A percentile compares a stretch with the other conserved stretches of the same genome.
These are phyloP conservation scores for Hyalella azteca DNA, from an alignment of 2,888 invertebrate species.

Conservation along the genomic window DNA sequence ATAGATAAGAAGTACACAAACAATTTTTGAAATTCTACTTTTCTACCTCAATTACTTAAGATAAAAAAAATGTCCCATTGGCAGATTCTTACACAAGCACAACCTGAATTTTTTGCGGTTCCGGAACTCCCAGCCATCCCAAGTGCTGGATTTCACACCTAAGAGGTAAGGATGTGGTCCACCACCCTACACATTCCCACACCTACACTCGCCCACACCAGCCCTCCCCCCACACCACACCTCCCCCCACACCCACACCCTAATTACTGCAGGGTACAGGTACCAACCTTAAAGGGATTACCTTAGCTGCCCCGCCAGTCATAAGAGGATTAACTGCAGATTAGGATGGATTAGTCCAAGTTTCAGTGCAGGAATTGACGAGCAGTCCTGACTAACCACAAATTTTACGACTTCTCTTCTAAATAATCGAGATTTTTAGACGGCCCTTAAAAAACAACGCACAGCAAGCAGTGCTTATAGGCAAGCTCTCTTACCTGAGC, in stretches of 20 bases:
- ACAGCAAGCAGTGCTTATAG: background rate
- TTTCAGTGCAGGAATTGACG: slow-evolving; percentile 7
- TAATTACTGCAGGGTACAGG: background rate
- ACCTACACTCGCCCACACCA: too few species aligned
- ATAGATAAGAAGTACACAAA: too few species aligned
- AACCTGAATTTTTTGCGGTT: too few species aligned
- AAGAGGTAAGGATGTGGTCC: too few species aligned
- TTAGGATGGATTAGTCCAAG: slow-evolving; percentile 29
- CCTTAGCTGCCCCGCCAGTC: background rate
- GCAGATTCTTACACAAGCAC: too few species aligned
- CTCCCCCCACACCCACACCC: background rate
- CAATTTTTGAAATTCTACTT: too few species aligned
- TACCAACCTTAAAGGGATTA: slow-evolving; percentile 21
- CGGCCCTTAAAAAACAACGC: background rate
- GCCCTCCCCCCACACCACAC: background rate
- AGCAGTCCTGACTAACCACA: background rate
- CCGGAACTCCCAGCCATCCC: background rate
- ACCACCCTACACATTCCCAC: background rate
- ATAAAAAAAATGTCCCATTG: too few species aligned
- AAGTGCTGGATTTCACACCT: background rate
- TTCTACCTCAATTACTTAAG: too few species aligned
- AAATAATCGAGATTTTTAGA: background rate
- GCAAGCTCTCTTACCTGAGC: too few species aligned
- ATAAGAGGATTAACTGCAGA: slow-evolving; percentile 31
- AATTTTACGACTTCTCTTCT: background rate